These are phyloP conservation scores for Neuroterus valhalla DNA, from an alignment of 1,140 invertebrate genomes.

Conservation along the genomic window DNA sequence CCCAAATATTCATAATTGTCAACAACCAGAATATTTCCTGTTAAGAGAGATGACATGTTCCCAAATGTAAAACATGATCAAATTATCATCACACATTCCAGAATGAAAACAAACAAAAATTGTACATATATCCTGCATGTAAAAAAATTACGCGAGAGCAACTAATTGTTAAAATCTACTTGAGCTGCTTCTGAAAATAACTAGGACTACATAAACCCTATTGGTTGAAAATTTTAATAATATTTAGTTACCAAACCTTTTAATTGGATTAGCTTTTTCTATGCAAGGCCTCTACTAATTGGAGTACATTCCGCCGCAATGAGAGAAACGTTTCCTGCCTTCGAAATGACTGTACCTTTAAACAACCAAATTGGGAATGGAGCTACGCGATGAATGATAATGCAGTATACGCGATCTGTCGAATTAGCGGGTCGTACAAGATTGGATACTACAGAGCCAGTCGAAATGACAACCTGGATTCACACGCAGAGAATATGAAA, in stretches of 20 bases:
- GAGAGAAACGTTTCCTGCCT: background rate
- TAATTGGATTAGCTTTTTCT: conserved; percentile 1
- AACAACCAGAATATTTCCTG: background rate
- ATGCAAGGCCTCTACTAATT: background rate
- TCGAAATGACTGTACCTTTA: background rate
- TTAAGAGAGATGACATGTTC: background rate
- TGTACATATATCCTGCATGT: background rate
- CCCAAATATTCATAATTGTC: background rate
- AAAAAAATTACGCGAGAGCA: background rate
- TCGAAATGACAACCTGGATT: background rate
- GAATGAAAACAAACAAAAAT: background rate
- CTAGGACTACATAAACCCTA: background rate
- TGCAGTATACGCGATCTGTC: background rate
- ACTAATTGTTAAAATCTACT: background rate
- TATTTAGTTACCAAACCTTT: background rate
- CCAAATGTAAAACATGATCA: background rate
- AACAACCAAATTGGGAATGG: conserved; percentile 11
- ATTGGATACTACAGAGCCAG: background rate
- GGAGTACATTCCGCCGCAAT: background rate
- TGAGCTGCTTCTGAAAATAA: background rate
- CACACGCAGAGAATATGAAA: background rate
- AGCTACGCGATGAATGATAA: background rate
- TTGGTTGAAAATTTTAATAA: background rate
- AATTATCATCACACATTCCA: background rate
- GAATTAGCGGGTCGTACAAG: conserved; percentile 6